These are phyloP conservation scores for Tichodroma muraria DNA, from an alignment of 2,113 vertebrate species.

Conservation along the genomic window DNA sequence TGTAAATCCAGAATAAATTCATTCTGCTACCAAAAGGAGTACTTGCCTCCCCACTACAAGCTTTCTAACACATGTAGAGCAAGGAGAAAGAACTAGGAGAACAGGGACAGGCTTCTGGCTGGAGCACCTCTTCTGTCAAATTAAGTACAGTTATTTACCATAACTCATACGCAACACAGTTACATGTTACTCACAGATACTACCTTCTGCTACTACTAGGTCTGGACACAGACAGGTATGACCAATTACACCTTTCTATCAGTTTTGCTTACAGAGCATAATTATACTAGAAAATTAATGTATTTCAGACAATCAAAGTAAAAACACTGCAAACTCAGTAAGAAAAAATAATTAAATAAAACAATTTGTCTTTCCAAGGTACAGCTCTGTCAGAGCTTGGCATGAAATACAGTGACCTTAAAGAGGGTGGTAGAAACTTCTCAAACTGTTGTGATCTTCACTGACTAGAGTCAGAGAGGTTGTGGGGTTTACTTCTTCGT, in stretches of 20 bases:
- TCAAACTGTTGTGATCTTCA: background rate
- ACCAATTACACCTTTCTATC: background rate
- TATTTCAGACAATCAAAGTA: background rate
- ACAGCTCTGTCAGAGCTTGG: background rate
- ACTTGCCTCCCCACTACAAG: background rate
- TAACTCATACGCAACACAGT: background rate
- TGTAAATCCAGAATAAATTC: background rate
- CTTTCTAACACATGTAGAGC: background rate
- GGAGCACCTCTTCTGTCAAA: background rate
- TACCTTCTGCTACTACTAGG: background rate
- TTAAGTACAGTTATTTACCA: background rate
- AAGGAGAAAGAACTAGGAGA: background rate
- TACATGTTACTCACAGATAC: background rate
- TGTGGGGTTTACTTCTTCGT: background rate
- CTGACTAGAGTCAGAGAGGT: background rate
- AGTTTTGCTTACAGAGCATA: background rate
- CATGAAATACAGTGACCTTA: background rate
- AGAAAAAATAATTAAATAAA: background rate
- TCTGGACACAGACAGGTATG: background rate
- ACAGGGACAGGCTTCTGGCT: background rate
- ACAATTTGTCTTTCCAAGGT: background rate
- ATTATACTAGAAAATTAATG: background rate
- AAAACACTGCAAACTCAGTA: background rate
- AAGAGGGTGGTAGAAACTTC: background rate
- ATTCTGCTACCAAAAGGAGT: background rate